phyloP scores from a whole-genome alignment of 2,113 vertebrate genomes.

The Sylvicapra grimmia region DNA sequence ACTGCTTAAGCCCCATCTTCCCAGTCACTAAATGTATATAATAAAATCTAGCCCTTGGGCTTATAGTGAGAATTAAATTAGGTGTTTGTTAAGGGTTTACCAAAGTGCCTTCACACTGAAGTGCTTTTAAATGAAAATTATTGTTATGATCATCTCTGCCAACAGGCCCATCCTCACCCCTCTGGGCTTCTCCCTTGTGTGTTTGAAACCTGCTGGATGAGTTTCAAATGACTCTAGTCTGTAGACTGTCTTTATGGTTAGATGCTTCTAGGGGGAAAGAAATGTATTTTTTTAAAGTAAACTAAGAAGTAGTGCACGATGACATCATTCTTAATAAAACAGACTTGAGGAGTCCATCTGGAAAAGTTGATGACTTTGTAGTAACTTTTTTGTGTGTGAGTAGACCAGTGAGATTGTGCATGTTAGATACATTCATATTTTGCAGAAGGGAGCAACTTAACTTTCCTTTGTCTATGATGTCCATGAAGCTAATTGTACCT shows the following conservation, averaged over 20 bases:
- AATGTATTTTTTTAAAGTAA: neutral
- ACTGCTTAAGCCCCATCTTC: neutral
- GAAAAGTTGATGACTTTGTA: neutral
- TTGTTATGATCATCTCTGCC: neutral
- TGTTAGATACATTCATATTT: neutral
- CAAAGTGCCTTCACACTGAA: neutral
- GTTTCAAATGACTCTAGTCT: neutral
- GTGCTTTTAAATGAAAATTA: neutral
- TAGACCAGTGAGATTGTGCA: neutral
- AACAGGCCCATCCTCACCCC: neutral
- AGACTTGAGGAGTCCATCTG: neutral
- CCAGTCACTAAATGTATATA: too few species aligned
- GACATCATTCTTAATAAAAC: conserved; percentile 49
- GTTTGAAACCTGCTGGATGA: neutral
- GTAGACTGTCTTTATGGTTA: neutral
- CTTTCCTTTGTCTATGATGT: conserved; percentile 19
- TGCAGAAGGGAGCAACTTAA: conserved; percentile 15
- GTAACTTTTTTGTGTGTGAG: neutral
- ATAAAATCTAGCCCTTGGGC: neutral
- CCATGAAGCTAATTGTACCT: neutral
- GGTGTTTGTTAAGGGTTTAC: neutral
- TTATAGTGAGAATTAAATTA: neutral
- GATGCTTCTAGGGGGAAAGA: neutral
- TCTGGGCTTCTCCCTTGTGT: neutral
- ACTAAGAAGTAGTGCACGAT: neutral